Evolutionary conservation across 2,888 invertebrate genomes (phyloP), one percentile per base, ranked within the genome.

Genomic region (Pseudococcus viburni): DNA sequence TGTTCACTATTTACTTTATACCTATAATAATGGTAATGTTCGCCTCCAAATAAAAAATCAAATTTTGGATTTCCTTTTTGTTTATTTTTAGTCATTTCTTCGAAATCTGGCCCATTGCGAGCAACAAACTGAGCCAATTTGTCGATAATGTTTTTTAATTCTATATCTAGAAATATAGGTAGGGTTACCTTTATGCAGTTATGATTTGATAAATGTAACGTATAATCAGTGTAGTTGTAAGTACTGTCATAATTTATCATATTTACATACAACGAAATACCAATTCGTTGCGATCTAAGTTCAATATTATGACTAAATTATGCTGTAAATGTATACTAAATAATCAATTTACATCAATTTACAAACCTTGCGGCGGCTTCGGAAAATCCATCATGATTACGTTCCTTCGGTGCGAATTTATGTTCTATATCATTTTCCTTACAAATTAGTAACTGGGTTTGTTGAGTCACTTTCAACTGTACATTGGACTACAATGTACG

Each of bases 41-140:
- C 98, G 89, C 99, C 99, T 90, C 98, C 98, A 93, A 97, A 99
- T 89, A 99, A 94, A 93, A 99, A 99, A 91, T 96, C 95, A 93
- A 99, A 99, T 92, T 98, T 98, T 5, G 98, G 97, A 92, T 99
- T 99, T 91, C 97, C 97, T 92, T 97, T 96, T 93, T 99, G 99
- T 93, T 99, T 99, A 91, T 96, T 96, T 94, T 99, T 99, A 89
- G 99, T 99, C 96, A 99, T 99, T 93, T 97, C 96, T 93, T 99
- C 99, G 93, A 99, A 99, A 92, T 99, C 99, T n/a, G 98, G 98
- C 88, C 99, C 99, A 95, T 99, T 99, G 92, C 98, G 93, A 89
- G 99, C 99, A 90, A 99, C 99, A 94, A 99, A 99, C 92, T 98
- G 98, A 17, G 99, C 99, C 91, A 99, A 93, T 93, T 99, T 99